Evolutionary conservation across 2,888 invertebrate genomes (phyloP), one percentile per base, ranked within the genome.

Genomic region (Mythimna pallens): DNA sequence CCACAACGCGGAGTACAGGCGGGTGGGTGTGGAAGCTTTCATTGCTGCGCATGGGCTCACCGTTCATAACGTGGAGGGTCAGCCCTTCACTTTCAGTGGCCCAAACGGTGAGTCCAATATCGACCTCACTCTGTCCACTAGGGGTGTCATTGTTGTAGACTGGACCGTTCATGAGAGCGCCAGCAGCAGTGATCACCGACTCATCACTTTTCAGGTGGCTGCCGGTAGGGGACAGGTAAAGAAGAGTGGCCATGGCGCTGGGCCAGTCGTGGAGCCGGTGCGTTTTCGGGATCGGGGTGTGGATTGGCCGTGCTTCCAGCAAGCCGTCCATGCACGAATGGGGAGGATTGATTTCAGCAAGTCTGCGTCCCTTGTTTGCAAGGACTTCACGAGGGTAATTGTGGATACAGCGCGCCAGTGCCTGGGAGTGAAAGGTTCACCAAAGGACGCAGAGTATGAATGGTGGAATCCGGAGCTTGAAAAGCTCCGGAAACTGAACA

Each of bases 131-230:
- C 8, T 36, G 36, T 1, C 36, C 36, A 47, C 47, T 1, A 17
- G 47, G 0, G 6, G 17, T 6, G 47, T 47, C 17, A 4, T 6
- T 47, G 47, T 6, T 47, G 47, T 17, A 17, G 47, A 47, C 47
- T 47, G 47, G 47, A 47, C 5, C 0, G 47, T 47, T 17, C 47
- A 47, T 6, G 80, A 63, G 0, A 82, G 57, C 0, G 76, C 40
- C 2, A 81, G 79, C 43, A 17, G 14, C 9, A 85, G 85, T 12
- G 86, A 86, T 63, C 85, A 87, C 25, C 59, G 67, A 0, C 72
- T 87, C 0, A 83, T 87, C 0, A 79, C 81, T 0, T 84, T 55
- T 58, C 20, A 2, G 8, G 50, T 40, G 36, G 20, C 2, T 12
- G 22, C 8, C 7, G 14, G 8, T 0, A 0, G 9, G 1, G 0